phyloP scores from a whole-genome alignment of 1,140 invertebrate genomes.

The Bombus turneri region DNA sequence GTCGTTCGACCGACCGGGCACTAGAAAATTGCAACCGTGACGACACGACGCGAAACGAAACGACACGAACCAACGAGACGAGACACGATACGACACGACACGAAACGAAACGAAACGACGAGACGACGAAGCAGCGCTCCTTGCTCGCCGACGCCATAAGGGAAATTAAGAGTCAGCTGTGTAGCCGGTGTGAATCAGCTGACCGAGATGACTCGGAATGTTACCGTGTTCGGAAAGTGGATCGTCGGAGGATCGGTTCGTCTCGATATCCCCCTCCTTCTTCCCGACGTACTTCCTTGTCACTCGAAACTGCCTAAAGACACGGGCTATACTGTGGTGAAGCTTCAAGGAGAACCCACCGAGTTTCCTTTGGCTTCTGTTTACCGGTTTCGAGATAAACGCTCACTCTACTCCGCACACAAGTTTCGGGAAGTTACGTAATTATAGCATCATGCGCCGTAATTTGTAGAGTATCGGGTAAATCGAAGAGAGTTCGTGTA shows the following conservation, averaged over 20 bases:
- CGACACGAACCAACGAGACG: neutral
- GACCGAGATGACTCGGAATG: constrained; percentile 52
- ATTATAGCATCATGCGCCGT: neutral
- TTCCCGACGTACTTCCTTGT: neutral
- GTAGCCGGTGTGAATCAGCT: constrained; percentile 61
- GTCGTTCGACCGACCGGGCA: constrained; percentile 18
- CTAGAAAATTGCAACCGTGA: constrained; percentile 52
- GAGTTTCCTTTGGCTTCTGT: constrained; percentile 5
- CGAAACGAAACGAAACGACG: neutral
- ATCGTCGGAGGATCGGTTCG: neutral
- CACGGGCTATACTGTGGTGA: too few relatives aligned
- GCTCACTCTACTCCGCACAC: too few relatives aligned
- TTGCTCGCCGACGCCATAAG: neutral
- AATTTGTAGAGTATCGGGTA: neutral
- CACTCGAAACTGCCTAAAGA: too few relatives aligned
- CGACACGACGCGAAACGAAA: neutral
- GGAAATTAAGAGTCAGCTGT: constrained; percentile 63
- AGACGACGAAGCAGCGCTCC: neutral
- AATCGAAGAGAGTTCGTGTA: neutral
- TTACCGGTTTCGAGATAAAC: neutral
- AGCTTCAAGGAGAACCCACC: neutral
- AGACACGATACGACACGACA: neutral
- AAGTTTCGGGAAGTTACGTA: constrained; percentile 6
- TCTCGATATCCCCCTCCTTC: neutral
- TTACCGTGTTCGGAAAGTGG: constrained; percentile 23